These are phyloP conservation scores for Aethina tumida DNA, from an alignment of 1,140 invertebrate species.

Conservation along the genomic window DNA sequence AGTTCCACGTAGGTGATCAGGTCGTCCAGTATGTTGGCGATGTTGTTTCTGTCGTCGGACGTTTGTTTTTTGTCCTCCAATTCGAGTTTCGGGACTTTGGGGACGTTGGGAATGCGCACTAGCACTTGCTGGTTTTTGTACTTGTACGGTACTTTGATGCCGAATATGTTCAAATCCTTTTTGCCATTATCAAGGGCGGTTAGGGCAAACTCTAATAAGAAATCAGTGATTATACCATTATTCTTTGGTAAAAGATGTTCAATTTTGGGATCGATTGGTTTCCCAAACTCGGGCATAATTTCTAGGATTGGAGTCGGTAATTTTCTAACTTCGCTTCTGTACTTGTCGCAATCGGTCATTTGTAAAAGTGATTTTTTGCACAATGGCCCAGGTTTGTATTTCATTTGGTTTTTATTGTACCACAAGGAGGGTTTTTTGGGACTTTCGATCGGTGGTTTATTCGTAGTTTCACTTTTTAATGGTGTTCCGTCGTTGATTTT, in stretches of 20 bases:
- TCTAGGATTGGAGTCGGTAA: constrained; percentile 32
- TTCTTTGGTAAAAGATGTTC: constrained; percentile 20
- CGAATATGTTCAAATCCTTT: constrained; percentile 17
- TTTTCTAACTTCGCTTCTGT: constrained; percentile 25
- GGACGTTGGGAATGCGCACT: constrained; percentile 15
- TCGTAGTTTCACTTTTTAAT: constrained; percentile 1
- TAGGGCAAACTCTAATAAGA: constrained; percentile 34
- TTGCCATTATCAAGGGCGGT: constrained; percentile 21
- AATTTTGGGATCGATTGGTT: constrained; percentile 25
- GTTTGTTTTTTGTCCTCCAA: not conserved
- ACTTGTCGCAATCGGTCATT: constrained; percentile 15
- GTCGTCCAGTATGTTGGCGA: constrained; percentile 27
- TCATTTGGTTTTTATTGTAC: constrained; percentile 7
- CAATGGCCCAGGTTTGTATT: constrained; percentile 35
- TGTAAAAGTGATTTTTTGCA: constrained; percentile 32
- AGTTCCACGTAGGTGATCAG: constrained; percentile 32
- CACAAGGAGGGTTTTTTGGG: constrained; percentile 21
- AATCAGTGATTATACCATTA: constrained; percentile 23
- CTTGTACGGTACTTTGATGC: constrained; percentile 29
- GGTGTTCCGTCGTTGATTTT: constrained; percentile 6
- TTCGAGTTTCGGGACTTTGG: not conserved
- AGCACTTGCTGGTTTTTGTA: constrained; percentile 31
- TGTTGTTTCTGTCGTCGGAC: constrained; percentile 5
- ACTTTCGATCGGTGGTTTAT: not conserved
- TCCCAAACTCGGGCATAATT: constrained; percentile 29